Percentiles rank a stretch among this genome's conserved stretches.
phyloP scores from a whole-genome alignment of 2,113 vertebrate genomes.

The Ailuropoda melanoleuca region DNA sequence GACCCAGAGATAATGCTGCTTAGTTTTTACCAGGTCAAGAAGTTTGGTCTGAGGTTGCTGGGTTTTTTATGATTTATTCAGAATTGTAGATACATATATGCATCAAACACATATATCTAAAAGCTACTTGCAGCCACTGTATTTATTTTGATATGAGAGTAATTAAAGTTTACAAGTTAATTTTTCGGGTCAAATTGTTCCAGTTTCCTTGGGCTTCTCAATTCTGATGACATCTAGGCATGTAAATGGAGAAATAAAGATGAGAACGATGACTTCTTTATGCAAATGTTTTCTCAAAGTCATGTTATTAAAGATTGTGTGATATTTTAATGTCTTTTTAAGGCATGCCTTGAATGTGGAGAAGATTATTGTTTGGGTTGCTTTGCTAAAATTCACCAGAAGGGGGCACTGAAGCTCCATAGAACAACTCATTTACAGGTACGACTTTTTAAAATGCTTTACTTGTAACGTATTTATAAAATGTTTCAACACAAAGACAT shows the following conservation, averaged over 20 bases:
- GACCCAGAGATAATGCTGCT: neutral
- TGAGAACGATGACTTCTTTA: neutral
- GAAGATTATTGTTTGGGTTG: conserved; percentile 90
- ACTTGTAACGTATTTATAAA: conserved; percentile 25
- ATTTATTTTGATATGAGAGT: neutral
- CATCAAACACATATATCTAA: neutral
- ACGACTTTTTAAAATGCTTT: conserved; percentile 37
- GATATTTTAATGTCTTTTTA: conserved; percentile 31
- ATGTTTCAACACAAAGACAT: conserved; percentile 26
- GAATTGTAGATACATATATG: rapidly evolving
- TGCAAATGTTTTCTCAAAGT: neutral
- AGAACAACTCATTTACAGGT: conserved; percentile 89
- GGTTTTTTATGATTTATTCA: neutral
- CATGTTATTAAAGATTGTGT: neutral
- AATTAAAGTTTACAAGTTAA: neutral
- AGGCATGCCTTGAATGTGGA: conserved; percentile 91
- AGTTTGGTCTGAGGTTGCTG: neutral
- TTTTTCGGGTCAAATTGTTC: neutral
- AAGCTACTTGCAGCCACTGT: neutral
- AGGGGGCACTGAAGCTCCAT: conserved; percentile 93
- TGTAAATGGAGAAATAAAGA: neutral
- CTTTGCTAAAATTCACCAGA: conserved; percentile 91
- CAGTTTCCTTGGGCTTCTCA: neutral
- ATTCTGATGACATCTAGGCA: neutral
- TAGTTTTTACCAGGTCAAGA: neutral